Evolutionary conservation across 30 jellyfish, hydroid and myxozoan genomes (phyloP), one percentile per base, ranked within the genome.

Genomic region (Phacellophora camtschatica): DNA sequence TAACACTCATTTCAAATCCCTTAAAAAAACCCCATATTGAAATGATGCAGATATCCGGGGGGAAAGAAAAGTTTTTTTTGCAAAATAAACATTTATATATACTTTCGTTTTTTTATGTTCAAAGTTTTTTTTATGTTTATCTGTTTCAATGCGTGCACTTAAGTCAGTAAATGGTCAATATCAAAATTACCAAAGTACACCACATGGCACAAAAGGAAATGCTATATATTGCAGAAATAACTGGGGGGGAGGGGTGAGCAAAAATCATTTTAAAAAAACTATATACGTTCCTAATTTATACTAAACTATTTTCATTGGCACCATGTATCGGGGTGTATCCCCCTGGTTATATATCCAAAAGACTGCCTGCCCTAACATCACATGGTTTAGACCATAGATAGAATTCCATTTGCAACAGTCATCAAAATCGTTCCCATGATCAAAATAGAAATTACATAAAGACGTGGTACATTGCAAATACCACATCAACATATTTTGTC

Each of bases 1-100:
- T 31, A 73, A 50, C 25, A 73, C 27, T 49, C 30, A 53, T 53
- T 73, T 73, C 30, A 62, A 23, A 23, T 73, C 86, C 35, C 86
- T 28, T 48, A 16, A 73, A 73, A n/a, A 73, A 50, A 55, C 86
- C 86, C 86, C 86, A 51, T 32, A 34, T 45, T 29, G 56, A 71
- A 71, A 62, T 36, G 33, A 36, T 15, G 30, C 74, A 19, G 48
- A 49, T 51, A 28, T 73, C 86, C 68, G 75, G 86, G 86, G 82
- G 86, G 11, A 56, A 19, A 2, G 39, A 12, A 13, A 35, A 15
- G 2, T 12, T 49, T 27, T 19, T 29, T 59, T 13, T 22, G 3
- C 25, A 27, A 55, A 16, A 27, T 18, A 27, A 16, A 11, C 18
- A 16, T 5, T 10, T 34, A 20, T 7, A 18, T 10, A 34, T 65